Conservation (phyloP, 2,888 invertebrate genomes). For the Hypomecis atomaria region DNA sequence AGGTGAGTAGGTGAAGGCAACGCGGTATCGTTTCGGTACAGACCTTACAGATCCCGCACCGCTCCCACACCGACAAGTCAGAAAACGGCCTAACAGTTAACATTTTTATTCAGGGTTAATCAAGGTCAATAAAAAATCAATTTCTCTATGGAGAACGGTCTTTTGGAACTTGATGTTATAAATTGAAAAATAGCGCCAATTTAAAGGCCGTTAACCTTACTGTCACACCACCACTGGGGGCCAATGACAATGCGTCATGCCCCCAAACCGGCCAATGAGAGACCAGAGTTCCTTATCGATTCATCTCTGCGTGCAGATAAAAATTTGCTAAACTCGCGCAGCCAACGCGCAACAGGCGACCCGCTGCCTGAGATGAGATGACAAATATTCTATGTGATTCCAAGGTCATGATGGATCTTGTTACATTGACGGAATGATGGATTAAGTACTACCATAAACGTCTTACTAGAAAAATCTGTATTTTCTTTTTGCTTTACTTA, state of each 20-base stretch:
- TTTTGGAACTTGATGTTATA: constrained; percentile 46
- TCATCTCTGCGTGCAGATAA: constrained; percentile 56
- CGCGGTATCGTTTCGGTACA: too few relatives aligned
- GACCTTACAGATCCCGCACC: too few relatives aligned
- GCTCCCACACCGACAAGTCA: too few relatives aligned
- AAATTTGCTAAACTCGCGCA: constrained; percentile 49
- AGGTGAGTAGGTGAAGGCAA: too few relatives aligned
- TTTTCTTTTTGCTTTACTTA: too few relatives aligned
- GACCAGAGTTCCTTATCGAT: constrained; percentile 58
- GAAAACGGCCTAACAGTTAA: too few relatives aligned
- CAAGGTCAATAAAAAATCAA: constrained; percentile 19
- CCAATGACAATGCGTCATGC: constrained; percentile 65
- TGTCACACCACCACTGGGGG: constrained; percentile 56
- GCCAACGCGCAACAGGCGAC: constrained; percentile 37
- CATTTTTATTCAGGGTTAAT: neutral
- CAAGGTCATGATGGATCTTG: neutral
- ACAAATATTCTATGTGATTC: neutral
- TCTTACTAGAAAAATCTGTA: neutral
- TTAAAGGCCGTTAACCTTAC: constrained; percentile 70
- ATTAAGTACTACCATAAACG: neutral
- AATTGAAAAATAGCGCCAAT: constrained; percentile 74
- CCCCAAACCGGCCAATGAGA: constrained; percentile 62
- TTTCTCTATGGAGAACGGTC: constrained; percentile 1
- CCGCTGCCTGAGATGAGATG: constrained; percentile 6
- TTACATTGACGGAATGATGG: neutral